Evolutionary conservation across 2,888 invertebrate genomes (phyloP).

Genomic region (Lymantria dispar): DNA sequence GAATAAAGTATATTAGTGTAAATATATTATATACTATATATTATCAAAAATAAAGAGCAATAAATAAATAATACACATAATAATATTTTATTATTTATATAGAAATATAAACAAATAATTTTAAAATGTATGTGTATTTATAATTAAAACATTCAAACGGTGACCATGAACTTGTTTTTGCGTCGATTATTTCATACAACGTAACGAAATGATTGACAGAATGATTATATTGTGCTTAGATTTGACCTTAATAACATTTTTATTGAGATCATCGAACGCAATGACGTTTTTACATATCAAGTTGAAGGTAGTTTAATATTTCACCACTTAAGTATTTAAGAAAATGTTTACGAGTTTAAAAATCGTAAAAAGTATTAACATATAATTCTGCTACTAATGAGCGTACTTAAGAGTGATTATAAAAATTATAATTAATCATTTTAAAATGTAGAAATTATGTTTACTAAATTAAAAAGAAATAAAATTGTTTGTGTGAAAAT

Average conservation of each 20-base stretch:
- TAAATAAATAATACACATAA: too few species aligned
- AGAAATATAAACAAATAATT: too few species aligned
- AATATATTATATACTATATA: too few species aligned
- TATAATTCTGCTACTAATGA: background rate
- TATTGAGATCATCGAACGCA: too few species aligned
- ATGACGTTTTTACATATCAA: too few species aligned
- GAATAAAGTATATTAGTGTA: too few species aligned
- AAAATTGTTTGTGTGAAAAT: background rate
- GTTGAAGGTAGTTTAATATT: too few species aligned
- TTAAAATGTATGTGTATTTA: too few species aligned
- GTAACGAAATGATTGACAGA: constrained; percentile 35
- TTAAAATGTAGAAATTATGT: background rate
- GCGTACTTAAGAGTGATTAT: background rate
- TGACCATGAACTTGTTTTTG: constrained; percentile 32
- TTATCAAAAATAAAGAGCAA: too few species aligned
- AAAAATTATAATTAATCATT: background rate
- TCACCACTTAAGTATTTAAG: constrained; percentile 1
- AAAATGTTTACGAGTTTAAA: background rate
- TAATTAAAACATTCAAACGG: constrained; percentile 11
- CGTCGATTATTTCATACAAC: constrained; percentile 31
- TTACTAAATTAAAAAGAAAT: background rate
- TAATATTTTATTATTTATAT: too few species aligned
- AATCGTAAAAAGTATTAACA: too few species aligned
- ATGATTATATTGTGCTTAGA: constrained; percentile 26
- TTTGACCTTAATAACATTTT: constrained; percentile 23